Base-by-base conservation (phyloP, 2,797 vertebrate genomes). In the Lutjanus argentimaculatus region DNA sequence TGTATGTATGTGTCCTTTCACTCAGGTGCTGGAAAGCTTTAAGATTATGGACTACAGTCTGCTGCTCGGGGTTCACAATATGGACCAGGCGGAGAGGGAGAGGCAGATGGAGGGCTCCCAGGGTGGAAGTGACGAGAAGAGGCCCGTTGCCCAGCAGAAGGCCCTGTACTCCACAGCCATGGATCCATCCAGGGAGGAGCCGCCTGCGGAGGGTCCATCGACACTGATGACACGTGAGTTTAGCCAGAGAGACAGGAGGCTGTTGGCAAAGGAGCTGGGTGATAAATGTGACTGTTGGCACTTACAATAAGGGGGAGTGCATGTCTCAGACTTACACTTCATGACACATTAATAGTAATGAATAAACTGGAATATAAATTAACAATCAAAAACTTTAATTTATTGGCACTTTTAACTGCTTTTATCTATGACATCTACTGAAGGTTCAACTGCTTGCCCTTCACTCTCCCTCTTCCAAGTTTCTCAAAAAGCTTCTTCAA, bases 11-110 rank as follows among this genome's bases (percentile, higher is more conserved):
- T 77, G 8, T 30, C 76, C 94, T 94, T 90, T 91, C 92, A 72
- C 48, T 76, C 90, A 96, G 96, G 96, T 97, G 46, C 93, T 99
- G 84, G 98, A 99, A 92, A 99, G 98, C 87, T 99, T 99, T 91
- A 99, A 99, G 95, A 99, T 99, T 91, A 99, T 99, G 98, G 99
- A 99, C 95, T 99, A 99, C 94, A 99, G 99, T 89, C 95, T 99
- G 70, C 95, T 99, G 87, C 95, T 99, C 11, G 99, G 99, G 0
- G 97, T 99, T 62, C 99, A 99, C 92, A 99, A 99, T 94, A 97
- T 99, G 12, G 99, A 99, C 92, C 98, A 97, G 93, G 97, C 97
- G 0, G 97, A 98, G 85, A 95, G 97, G 1, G 98, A 99, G 93
- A 95, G 95, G 65, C 97, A 97, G 93, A 95, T 94, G 0, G 97